Base-by-base conservation (phyloP, 2,888 invertebrate species). In the Bembecia ichneumoniformis region DNA sequence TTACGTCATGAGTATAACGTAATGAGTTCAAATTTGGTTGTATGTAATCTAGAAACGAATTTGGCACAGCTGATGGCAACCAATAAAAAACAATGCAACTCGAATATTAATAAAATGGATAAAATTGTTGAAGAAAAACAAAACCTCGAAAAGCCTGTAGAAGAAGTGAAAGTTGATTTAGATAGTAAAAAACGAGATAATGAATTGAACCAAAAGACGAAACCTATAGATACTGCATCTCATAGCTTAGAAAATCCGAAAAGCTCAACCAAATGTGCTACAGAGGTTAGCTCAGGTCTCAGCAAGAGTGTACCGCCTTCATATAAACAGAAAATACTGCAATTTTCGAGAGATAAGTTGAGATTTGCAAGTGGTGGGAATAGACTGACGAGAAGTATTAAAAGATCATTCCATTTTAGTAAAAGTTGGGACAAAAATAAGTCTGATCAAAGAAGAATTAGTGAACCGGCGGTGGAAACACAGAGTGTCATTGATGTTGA, bases 271-370 rank as follows among this genome's bases (percentile, higher is more conserved):
- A 84, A 80, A 65, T 80, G 81, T 50, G 82, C 78, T 47, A 82
- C 78, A 51, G 84, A 82, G 40, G 62, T 84, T 1, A 82, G 81
- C 61, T 74, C 80, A 0, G 84, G 82, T 0, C 63, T 88, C 0
- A 87, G 88, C 55, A 88, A 83, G 62, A 88, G 88, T 64, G 88
- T 88, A 0, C 88, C 88, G 2, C 87, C 87, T 0, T 87, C 87
- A 2, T 88, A 87, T 52, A 88, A 86, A 53, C 87, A 88, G 55
- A 88, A 88, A 58, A 55, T 88, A 50, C 55, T 88, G 40, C 87
- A 88, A 54, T 88, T 88, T 59, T 88, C 88, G 1, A 75, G 80
- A 55, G 87, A 87, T 47, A 87, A 87, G 59, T 64, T 88, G 1
- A 71, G 83, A 51, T 86, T 87, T 63, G 87, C 77, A 0, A 87